Base-by-base conservation (phyloP, 2,797 vertebrate species). In the Okamejei kenojei region DNA sequence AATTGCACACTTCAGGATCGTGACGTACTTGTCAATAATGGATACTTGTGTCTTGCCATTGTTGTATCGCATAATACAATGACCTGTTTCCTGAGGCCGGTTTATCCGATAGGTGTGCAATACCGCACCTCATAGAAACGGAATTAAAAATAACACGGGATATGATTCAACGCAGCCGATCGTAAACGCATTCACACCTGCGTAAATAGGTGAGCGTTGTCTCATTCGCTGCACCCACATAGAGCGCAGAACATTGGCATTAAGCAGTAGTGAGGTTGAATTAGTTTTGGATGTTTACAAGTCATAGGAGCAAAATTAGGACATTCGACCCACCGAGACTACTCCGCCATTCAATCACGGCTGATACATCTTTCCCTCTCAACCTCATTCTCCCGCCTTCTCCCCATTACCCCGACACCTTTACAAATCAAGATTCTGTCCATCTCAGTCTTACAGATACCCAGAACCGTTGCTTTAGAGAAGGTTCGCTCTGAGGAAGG, bases 1-100 rank as follows among this genome's bases (percentile, higher is more conserved):
- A 92, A 92, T 54, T 71, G 90, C 65, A 74, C 90, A 92, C 90
- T 91, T 92, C 90, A 92, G 45, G 90, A 76, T 76, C 35, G 68
- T 92, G 68, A 92, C 90, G 68, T 71, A 92, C 90, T 92, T 92
- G 73, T 71, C 71, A 92, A 74, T 92, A 92, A 92, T 92, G 90
- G 58, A 92, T 71, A 92, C 90, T 92, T 92, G 54, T 92, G 71
- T 19, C 38, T 74, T 71, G 35, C 90, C 38, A 92, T 92, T 92
- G 90, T 92, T 45, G 71, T 29, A 74, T 74, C 71, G 45, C 45
- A 92, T 92, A 92, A 92, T 92, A 92, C 90, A 92, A 92, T 92
- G 90, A 92, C 68, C 90, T 54, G 71, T 74, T 92, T 92, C 90
- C 68, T 92, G 71, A 23, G 45, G 21, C 21, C 23, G 23, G 88